Percentiles rank a stretch among this genome's conserved stretches.
These are phyloP conservation scores for Hydrophis major DNA, from an alignment of 2,797 vertebrate species.

Conservation along the genomic window DNA sequence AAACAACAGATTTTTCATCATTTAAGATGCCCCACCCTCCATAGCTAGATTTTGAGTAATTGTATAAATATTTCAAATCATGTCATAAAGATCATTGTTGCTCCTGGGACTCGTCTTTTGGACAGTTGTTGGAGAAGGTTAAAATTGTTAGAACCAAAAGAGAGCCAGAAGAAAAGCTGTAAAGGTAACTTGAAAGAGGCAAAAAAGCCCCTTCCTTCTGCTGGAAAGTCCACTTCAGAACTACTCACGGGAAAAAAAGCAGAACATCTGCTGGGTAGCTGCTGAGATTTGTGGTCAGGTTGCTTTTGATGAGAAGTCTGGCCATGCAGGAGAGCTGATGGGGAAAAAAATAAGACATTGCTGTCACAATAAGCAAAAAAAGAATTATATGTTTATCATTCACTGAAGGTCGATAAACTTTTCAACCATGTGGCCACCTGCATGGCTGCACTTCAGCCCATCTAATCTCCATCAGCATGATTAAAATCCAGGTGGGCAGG, in stretches of 20 bases:
- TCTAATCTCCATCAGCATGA: neutral
- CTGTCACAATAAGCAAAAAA: rapidly evolving
- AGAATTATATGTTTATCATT: neutral
- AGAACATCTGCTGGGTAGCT: constrained; percentile 49
- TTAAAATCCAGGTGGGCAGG: neutral
- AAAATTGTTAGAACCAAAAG: neutral
- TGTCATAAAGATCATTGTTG: neutral
- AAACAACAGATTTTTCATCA: neutral
- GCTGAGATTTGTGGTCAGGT: constrained; percentile 39
- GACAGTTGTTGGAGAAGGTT: neutral
- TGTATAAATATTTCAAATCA: neutral
- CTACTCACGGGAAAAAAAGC: constrained; percentile 69
- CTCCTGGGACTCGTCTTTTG: neutral
- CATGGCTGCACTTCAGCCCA: neutral
- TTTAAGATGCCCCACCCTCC: neutral
- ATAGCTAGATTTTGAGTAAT: neutral
- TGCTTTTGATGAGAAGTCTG: constrained; percentile 46
- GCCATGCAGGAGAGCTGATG: constrained; percentile 71
- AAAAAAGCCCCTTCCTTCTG: neutral
- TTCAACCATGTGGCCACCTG: neutral
- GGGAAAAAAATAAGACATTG: neutral
- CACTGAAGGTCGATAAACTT: neutral
- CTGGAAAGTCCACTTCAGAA: rapidly evolving
- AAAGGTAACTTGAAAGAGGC: neutral
- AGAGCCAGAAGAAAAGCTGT: neutral